A percentile compares a stretch with the other conserved stretches of the same genome.
phyloP scores from a whole-genome alignment of 1,140 invertebrate genomes.

The Dysdera silvatica region DNA sequence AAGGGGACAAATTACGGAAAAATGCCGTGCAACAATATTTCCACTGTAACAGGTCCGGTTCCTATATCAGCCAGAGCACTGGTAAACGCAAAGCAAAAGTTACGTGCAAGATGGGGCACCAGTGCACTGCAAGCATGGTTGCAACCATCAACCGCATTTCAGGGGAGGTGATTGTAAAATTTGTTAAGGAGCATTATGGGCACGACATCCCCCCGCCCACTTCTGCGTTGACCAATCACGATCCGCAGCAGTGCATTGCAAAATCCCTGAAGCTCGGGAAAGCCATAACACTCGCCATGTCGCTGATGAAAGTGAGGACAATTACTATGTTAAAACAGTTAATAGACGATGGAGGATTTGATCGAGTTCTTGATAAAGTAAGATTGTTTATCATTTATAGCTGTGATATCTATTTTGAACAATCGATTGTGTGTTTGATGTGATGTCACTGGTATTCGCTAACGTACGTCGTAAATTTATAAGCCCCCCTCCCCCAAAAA shows the following conservation, averaged over 20 bases:
- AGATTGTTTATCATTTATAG: not conserved
- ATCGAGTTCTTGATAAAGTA: conserved; percentile 49
- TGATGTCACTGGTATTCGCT: too few species aligned
- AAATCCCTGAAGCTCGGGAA: conserved; percentile 18
- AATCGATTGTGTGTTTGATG: too few species aligned
- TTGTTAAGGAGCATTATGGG: conserved; percentile 23
- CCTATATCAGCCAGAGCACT: conserved; percentile 24
- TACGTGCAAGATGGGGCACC: conserved; percentile 23
- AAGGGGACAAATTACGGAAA: conserved; percentile 24
- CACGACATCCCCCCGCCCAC: conserved; percentile 26
- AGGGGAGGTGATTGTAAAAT: conserved; percentile 23
- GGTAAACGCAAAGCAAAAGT: conserved; percentile 22
- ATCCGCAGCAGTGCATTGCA: conserved; percentile 15
- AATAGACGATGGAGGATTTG: conserved; percentile 39
- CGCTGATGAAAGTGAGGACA: conserved; percentile 20
- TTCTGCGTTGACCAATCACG: conserved; percentile 5
- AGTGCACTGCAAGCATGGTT: conserved; percentile 23
- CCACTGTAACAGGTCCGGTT: conserved; percentile 21
- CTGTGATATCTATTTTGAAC: not conserved
- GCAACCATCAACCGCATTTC: conserved; percentile 21
- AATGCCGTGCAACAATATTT: conserved; percentile 26
- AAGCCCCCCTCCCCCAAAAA: too few species aligned
- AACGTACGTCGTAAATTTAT: too few species aligned
- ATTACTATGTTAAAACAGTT: conserved; percentile 22
- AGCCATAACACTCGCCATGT: conserved; percentile 18